Evolutionary conservation across 2,113 vertebrate species (phyloP).

Genomic region (Corapipo altera): DNA sequence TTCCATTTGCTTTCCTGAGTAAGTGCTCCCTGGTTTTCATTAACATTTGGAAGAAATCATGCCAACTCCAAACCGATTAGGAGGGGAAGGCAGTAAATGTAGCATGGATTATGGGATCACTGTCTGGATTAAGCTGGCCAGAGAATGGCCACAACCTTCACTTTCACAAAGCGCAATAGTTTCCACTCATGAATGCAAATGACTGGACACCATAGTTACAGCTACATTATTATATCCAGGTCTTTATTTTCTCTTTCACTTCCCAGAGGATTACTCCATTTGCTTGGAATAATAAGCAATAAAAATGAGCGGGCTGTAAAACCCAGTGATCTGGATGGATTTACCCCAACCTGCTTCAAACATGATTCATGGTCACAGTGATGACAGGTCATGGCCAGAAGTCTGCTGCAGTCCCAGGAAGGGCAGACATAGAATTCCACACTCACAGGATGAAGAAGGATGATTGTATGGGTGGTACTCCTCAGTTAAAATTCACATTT

Average conservation of each 20-base stretch:
- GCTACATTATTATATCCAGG: neutral
- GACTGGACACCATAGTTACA: neutral
- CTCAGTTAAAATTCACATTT: neutral
- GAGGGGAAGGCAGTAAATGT: constrained; percentile 35
- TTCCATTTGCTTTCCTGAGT: constrained; percentile 1
- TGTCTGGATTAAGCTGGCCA: constrained; percentile 12
- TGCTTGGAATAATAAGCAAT: neutral
- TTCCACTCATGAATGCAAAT: neutral
- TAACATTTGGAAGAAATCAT: constrained; percentile 38
- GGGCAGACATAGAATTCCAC: neutral
- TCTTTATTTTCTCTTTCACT: neutral
- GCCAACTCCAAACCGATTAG: neutral
- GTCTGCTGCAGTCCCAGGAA: neutral
- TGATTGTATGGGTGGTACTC: neutral
- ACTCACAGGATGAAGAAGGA: neutral
- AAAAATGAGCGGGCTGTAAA: neutral
- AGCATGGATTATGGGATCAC: constrained; percentile 51
- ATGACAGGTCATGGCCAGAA: neutral
- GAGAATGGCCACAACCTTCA: neutral
- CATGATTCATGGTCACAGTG: neutral
- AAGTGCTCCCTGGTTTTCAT: constrained; percentile 10
- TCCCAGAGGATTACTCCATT: neutral
- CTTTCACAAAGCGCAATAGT: neutral
- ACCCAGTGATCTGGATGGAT: neutral
- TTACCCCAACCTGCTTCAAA: neutral